Evolutionary conservation across 2,113 vertebrate species (phyloP).

Genomic region (Syngnathoides biaculeatus): DNA sequence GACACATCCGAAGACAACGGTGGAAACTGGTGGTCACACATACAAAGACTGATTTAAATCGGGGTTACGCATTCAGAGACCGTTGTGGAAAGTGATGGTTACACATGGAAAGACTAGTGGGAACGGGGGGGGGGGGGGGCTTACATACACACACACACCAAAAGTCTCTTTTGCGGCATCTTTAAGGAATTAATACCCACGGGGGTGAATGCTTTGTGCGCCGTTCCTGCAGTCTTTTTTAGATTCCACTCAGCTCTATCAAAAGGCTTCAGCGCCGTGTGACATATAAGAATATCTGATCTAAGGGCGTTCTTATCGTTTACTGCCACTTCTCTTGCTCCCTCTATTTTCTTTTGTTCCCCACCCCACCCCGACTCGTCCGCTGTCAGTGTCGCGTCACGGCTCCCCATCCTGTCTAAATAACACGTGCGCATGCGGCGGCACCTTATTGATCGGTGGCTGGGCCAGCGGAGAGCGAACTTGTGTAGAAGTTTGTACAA

Average conservation of each 20-base stretch:
- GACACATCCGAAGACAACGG: no score
- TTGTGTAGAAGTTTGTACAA: conserved; percentile 73
- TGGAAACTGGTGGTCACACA: no score
- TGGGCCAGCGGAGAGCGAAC: conserved; percentile 52
- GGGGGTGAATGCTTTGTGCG: conserved; percentile 11
- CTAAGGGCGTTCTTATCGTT: conserved; percentile 61
- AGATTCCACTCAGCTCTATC: conserved; percentile 37
- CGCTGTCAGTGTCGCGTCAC: conserved; percentile 23
- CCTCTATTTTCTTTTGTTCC: conserved; percentile 19
- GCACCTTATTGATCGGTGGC: conserved; percentile 56
- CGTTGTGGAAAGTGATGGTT: not conserved
- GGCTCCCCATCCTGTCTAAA: conserved; percentile 28
- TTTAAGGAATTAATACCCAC: conserved; percentile 16
- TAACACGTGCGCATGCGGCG: conserved; percentile 17
- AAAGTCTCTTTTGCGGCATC: conserved; percentile 27
- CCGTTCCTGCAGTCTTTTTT: conserved; percentile 20
- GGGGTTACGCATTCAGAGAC: not conserved
- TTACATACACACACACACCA: conserved; percentile 17
- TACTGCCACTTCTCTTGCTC: conserved; percentile 34
- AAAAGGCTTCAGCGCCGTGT: conserved; percentile 61
- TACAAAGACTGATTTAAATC: not conserved
- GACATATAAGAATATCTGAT: conserved; percentile 75
- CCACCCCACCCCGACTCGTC: conserved; percentile 9
- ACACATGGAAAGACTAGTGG: not conserved
- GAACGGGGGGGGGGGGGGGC: not conserved